A percentile compares a stretch with the other conserved stretches of the same genome.
Evolutionary conservation across 2,888 invertebrate genomes (phyloP).

Genomic region (Synanthedon andrenaeformis): DNA sequence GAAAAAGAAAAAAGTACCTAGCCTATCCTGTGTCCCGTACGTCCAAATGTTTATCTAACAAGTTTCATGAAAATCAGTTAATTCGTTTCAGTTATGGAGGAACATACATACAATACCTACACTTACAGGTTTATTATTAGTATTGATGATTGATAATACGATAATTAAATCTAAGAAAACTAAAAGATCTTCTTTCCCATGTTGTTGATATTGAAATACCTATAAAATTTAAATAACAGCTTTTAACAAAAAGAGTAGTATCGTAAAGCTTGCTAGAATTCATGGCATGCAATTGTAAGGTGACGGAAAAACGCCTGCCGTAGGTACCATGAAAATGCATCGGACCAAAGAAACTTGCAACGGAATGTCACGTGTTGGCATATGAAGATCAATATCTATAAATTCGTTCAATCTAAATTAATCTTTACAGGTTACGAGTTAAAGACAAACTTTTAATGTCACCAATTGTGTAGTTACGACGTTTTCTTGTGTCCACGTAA

Average conservation of each 20-base stretch:
- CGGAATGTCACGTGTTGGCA: slow-evolving; percentile 53
- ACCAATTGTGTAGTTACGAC: slow-evolving; percentile 42
- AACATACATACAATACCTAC: no score
- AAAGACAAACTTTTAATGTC: slow-evolving; percentile 49
- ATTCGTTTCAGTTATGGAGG: no score
- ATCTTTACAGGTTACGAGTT: slow-evolving; percentile 41
- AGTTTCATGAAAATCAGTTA: no score
- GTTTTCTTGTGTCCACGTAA: slow-evolving; percentile 43
- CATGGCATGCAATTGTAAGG: slow-evolving; percentile 64
- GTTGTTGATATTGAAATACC: neutral
- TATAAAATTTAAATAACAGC: neutral
- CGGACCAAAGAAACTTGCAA: slow-evolving; percentile 54
- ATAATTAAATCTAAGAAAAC: no score
- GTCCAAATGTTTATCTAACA: no score
- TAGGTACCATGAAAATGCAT: slow-evolving; percentile 63
- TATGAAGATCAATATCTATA: slow-evolving; percentile 38
- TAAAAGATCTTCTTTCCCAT: no score
- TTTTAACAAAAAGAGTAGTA: neutral
- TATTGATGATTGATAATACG: no score
- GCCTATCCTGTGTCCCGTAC: no score
- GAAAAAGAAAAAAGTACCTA: no score
- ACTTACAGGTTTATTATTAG: no score
- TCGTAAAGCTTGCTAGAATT: slow-evolving; percentile 61
- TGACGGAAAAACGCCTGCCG: slow-evolving; percentile 65
- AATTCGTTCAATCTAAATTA: slow-evolving; percentile 38